These are phyloP conservation scores for Gryllus longicercus DNA, from an alignment of 2,888 invertebrate genomes.

Conservation along the genomic window DNA sequence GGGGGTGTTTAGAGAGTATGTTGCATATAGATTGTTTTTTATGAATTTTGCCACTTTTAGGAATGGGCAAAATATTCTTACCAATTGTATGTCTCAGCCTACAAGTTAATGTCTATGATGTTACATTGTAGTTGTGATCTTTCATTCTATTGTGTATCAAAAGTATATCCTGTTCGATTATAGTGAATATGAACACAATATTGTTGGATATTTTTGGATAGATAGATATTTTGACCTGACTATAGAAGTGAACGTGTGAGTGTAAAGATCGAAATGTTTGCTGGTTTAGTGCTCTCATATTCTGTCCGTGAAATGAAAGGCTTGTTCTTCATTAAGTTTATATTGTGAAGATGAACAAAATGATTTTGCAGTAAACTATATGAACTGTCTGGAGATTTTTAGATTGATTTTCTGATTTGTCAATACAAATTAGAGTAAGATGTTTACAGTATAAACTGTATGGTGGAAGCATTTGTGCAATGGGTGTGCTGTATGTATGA, in stretches of 20 bases:
- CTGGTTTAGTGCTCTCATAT: too few relatives aligned
- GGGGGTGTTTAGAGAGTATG: neutral
- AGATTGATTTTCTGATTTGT: too few relatives aligned
- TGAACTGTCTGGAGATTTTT: too few relatives aligned
- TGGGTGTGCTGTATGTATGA: neutral
- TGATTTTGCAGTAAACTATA: too few relatives aligned
- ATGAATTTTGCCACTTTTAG: neutral
- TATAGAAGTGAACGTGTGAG: too few relatives aligned
- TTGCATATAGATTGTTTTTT: slow-evolving; percentile 3
- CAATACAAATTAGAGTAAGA: too few relatives aligned
- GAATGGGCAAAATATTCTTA: neutral
- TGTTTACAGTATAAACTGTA: too few relatives aligned
- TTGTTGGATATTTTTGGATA: neutral
- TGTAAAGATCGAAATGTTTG: too few relatives aligned
- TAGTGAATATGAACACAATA: slow-evolving; percentile 3
- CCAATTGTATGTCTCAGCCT: neutral
- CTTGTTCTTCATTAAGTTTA: too few relatives aligned
- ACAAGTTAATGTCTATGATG: neutral
- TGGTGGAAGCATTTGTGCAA: neutral
- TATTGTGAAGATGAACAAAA: too few relatives aligned
- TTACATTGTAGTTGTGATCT: neutral
- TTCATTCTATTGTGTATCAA: slow-evolving; percentile 3
- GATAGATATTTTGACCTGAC: too few relatives aligned
- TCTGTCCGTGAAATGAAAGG: too few relatives aligned
- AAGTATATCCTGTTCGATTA: neutral